A percentile compares a stretch with the other conserved stretches of the same genome.
These are phyloP conservation scores for Zaprionus davidi DNA, from an alignment of 1,140 invertebrate species.

Conservation along the genomic window DNA sequence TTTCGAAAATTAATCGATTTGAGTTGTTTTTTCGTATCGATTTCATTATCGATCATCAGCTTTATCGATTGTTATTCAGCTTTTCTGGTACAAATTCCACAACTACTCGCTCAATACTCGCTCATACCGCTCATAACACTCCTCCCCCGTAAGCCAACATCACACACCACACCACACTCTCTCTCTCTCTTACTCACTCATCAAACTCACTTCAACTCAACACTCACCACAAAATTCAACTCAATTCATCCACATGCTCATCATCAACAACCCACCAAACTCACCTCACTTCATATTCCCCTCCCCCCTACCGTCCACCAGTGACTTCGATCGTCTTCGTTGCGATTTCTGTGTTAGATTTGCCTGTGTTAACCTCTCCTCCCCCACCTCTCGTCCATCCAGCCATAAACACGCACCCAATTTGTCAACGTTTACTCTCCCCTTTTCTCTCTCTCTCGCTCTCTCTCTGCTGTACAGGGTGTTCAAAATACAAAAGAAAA, in stretches of 20 bases:
- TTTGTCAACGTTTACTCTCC: slow-evolving; percentile 22
- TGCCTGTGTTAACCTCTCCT: slow-evolving; percentile 22
- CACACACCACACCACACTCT: slow-evolving; percentile 63
- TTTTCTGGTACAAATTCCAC: slow-evolving; percentile 19
- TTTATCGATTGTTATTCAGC: slow-evolving; percentile 37
- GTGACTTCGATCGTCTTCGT: slow-evolving; percentile 38
- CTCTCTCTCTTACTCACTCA: slow-evolving; percentile 38
- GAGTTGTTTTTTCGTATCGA: neutral
- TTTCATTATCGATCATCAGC: slow-evolving; percentile 1
- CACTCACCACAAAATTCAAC: slow-evolving; percentile 15
- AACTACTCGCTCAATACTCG: slow-evolving; percentile 71
- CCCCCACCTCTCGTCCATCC: neutral
- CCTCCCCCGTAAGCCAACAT: slow-evolving; percentile 72
- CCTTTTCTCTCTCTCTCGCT: slow-evolving; percentile 35
- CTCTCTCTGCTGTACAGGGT: slow-evolving; percentile 71
- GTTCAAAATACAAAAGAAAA: slow-evolving; percentile 40
- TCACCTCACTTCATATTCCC: neutral
- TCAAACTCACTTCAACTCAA: slow-evolving; percentile 21
- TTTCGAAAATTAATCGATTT: slow-evolving; percentile 11
- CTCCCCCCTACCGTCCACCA: neutral
- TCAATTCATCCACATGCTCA: slow-evolving; percentile 30
- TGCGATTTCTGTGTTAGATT: slow-evolving; percentile 23
- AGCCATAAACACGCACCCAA: neutral
- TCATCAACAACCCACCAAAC: slow-evolving; percentile 17
- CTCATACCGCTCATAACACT: slow-evolving; percentile 76